phyloP scores from a whole-genome alignment of 2,797 vertebrate species.

The Bradypodion pumilum region DNA sequence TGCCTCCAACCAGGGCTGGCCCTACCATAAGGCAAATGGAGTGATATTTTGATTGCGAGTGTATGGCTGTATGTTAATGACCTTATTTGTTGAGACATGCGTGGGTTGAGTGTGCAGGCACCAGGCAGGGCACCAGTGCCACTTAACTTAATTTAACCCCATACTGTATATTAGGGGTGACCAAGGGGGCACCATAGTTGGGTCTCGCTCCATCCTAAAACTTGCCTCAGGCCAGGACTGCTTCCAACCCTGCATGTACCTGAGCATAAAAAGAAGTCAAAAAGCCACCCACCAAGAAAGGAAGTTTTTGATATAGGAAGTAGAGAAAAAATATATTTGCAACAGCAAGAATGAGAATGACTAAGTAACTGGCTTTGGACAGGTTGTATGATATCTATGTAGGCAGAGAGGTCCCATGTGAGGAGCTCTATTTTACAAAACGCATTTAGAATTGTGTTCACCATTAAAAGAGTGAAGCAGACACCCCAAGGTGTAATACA shows the following conservation, averaged over 20 bases:
- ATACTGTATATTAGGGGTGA: too few relatives aligned
- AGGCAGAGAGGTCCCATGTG: constrained; percentile 45
- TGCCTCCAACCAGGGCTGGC: too few relatives aligned
- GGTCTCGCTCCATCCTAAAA: too few relatives aligned
- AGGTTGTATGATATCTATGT: constrained; percentile 18
- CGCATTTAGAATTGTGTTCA: constrained; percentile 52
- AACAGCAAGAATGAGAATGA: constrained; percentile 54
- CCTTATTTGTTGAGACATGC: too few relatives aligned
- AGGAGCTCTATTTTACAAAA: constrained; percentile 50
- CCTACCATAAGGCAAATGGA: too few relatives aligned
- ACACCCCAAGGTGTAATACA: constrained; percentile 55
- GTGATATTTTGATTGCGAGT: too few relatives aligned
- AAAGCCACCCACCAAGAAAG: constrained; percentile 16
- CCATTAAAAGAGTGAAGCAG: constrained; percentile 58
- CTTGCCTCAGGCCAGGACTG: too few relatives aligned
- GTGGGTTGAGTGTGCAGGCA: too few relatives aligned
- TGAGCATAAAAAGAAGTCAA: constrained; percentile 31
- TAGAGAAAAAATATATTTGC: constrained; percentile 33
- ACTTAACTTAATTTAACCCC: too few relatives aligned
- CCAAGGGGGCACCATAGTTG: too few relatives aligned
- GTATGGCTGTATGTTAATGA: too few relatives aligned
- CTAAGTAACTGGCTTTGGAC: constrained; percentile 59
- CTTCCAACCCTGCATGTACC: not conserved
- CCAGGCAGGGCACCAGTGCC: too few relatives aligned
- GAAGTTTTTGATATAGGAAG: constrained; percentile 43